Conservation (phyloP, 2,888 invertebrate species). For the Anthoptus insignis region DNA sequence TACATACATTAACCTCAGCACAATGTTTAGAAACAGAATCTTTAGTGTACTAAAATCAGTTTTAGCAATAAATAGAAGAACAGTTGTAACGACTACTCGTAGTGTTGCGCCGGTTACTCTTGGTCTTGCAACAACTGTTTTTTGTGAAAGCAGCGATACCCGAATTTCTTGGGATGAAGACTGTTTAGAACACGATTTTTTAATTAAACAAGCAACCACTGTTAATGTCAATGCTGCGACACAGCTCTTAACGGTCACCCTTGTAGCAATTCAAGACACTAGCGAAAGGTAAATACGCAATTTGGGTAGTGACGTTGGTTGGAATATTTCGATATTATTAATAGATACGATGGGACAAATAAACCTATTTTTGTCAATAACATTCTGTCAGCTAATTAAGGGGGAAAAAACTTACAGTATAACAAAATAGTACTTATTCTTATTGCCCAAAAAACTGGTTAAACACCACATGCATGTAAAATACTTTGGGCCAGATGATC, state of each 20-base stretch:
- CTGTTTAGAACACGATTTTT: slow-evolving; percentile 80
- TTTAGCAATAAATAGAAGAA: slow-evolving; percentile 55
- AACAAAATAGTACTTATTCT: too few relatives aligned
- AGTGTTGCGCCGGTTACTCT: slow-evolving; percentile 64
- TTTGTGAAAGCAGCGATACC: slow-evolving; percentile 65
- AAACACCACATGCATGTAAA: too few relatives aligned
- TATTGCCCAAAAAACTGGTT: too few relatives aligned
- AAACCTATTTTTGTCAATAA: too few relatives aligned
- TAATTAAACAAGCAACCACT: slow-evolving; percentile 84
- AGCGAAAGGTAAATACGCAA: slow-evolving; percentile 71
- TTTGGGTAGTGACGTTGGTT: not conserved
- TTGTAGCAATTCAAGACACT: slow-evolving; percentile 85
- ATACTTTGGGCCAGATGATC: too few relatives aligned
- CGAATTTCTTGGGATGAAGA: slow-evolving; percentile 60
- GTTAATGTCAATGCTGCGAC: slow-evolving; percentile 85
- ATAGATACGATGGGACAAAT: too few relatives aligned
- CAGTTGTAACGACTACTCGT: slow-evolving; percentile 56
- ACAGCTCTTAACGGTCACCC: slow-evolving; percentile 82
- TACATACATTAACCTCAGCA: slow-evolving; percentile 31
- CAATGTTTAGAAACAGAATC: slow-evolving; percentile 68
- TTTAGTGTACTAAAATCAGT: slow-evolving; percentile 59
- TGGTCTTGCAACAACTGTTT: slow-evolving; percentile 63
- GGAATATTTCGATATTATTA: too few relatives aligned
- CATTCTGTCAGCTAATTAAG: too few relatives aligned
- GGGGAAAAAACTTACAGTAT: too few relatives aligned